Base-by-base conservation (phyloP, 2,113 vertebrate species). In the Crotalus tigris region DNA sequence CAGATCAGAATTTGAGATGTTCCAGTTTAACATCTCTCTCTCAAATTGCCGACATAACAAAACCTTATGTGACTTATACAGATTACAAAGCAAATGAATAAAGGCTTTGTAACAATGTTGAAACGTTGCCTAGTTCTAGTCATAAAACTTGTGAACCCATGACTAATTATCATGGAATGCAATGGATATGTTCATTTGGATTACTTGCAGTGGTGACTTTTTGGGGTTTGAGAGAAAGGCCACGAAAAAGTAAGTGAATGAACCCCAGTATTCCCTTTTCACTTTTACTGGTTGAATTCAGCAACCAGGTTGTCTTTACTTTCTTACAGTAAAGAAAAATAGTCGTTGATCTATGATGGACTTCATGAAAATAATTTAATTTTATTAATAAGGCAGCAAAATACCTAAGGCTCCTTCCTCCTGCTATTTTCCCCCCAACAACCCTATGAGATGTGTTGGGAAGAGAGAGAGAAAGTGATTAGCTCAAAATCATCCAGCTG, bases 91-190 rank as follows among this genome's bases (percentile, higher is more conserved):
- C 58, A 46, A 94, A 55, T 57, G 58, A 44, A 81, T 91, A 11
- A 51, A 51, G 94, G 92, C 3, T 59, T 90, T 92, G 92, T 23
- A 95, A 86, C 81, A 89, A 93, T 85, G 51, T 13, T 57, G 90
- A 87, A 49, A 19, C 5, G 1, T 92, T 85, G 92, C 26, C 57
- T 87, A 26, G 75, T 51, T 33, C 23, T 51, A 23, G 5, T 90
- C 57, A 29, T 87, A 64, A 21, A 93, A 86, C 10, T 85, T 33
- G 53, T 11, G 23, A 23, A 90, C 55, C 33, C 46, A 64, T 44
- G 69, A 64, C n/a, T 59, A 86, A 64, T 81, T 90, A 49, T 58
- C 51, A 90, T 26, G 46, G 75, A 49, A 90, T 15, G 75, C 26
- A 87, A 61, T 87, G n/a, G 81, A 61, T 86, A 46, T 90, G 39